These are phyloP conservation scores for Saimiri boliviensis DNA, from an alignment of 2,113 vertebrate genomes.

Conservation along the genomic window DNA sequence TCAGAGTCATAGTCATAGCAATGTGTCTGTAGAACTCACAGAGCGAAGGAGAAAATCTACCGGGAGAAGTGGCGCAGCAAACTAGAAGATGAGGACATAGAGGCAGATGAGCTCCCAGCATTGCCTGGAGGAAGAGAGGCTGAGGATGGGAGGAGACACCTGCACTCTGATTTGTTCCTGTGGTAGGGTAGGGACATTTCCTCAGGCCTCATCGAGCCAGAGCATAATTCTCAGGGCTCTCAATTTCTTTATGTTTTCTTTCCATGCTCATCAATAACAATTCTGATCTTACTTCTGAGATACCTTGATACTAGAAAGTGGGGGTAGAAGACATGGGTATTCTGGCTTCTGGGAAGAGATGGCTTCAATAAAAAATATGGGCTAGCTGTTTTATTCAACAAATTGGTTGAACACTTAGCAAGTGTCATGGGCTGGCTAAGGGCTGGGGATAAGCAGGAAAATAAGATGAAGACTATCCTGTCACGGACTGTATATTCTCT, in stretches of 20 bases:
- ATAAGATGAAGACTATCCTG: background rate
- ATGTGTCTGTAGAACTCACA: background rate
- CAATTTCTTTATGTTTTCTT: slow-evolving; percentile 35
- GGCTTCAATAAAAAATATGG: background rate
- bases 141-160: background rate
- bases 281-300: slow-evolving; percentile 16
- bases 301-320: background rate
- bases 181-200: background rate
- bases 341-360: background rate
- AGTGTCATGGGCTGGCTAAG: background rate
- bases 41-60: background rate
- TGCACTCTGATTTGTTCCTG: background rate
- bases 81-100: background rate
- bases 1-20: background rate
- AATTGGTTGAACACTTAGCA: background rate
- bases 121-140: background rate
- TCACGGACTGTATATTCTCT: background rate
- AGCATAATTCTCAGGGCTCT: background rate
- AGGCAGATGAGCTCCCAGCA: background rate
- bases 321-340: background rate
- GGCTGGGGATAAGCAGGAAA: background rate
- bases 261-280: background rate
- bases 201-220: background rate
- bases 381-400: background rate
- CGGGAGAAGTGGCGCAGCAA: background rate